phyloP scores from a whole-genome alignment of 2,888 invertebrate genomes.

The Drosophila atripex region DNA sequence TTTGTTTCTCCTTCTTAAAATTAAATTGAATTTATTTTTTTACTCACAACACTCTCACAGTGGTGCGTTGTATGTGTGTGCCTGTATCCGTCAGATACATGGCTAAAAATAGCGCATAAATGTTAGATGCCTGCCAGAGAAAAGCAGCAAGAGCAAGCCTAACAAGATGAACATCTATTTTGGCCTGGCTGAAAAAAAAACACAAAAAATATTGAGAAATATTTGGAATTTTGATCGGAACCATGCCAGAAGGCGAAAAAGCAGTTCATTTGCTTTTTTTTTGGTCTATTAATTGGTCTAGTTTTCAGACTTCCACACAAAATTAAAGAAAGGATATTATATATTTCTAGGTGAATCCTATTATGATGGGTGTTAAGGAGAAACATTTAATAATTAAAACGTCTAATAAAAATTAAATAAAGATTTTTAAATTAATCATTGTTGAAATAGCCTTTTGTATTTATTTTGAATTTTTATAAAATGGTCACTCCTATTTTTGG shows the following conservation, averaged over 20 bases:
- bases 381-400: background rate
- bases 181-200: slow-evolving; percentile 48
- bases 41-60: slow-evolving; percentile 33
- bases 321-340: background rate
- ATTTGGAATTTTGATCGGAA: slow-evolving; percentile 47
- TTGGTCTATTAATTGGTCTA: background rate
- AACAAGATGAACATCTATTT: slow-evolving; percentile 73
- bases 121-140: slow-evolving; percentile 44
- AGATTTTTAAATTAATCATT: too few relatives aligned
- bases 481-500: background rate
- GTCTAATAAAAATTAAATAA: background rate
- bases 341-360: background rate
- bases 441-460: too few relatives aligned
- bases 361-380: background rate
- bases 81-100: slow-evolving; percentile 62
- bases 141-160: slow-evolving; percentile 49
- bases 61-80: slow-evolving; percentile 34
- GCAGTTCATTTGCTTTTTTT: background rate
- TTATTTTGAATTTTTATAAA: background rate
- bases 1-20: slow-evolving; percentile 21
- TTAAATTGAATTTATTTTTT: slow-evolving; percentile 40
- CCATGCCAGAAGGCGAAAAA: slow-evolving; percentile 2
- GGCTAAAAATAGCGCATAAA: slow-evolving; percentile 67
- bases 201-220: slow-evolving; percentile 68
- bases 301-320: background rate